phyloP scores from a whole-genome alignment of 2,888 invertebrate genomes.

The Thera britannica region DNA sequence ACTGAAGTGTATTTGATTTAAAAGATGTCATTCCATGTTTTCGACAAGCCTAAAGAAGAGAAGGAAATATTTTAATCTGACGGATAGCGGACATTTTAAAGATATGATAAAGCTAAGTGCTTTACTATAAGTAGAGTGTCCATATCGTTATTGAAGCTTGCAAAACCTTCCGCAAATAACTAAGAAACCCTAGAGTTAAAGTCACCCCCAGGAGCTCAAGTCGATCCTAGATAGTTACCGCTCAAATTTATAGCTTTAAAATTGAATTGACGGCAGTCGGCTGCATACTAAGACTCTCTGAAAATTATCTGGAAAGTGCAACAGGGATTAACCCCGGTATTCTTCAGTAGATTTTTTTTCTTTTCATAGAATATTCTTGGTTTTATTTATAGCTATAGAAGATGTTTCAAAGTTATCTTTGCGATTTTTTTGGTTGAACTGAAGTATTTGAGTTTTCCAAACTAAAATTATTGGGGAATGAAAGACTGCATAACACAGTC shows the following conservation, averaged over 20 bases:
- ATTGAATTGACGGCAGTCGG: slow-evolving; percentile 66
- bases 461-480: too few relatives aligned
- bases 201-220: slow-evolving; percentile 16
- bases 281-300: slow-evolving; percentile 53
- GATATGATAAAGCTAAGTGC: background rate
- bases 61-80: too few relatives aligned
- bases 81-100: background rate
- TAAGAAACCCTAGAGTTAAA: slow-evolving; percentile 19
- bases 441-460: too few relatives aligned
- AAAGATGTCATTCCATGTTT: too few relatives aligned
- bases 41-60: too few relatives aligned
- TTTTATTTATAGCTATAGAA: too few relatives aligned
- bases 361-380: too few relatives aligned
- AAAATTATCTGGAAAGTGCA: slow-evolving; percentile 71
- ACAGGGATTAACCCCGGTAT: slow-evolving; percentile 60
- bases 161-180: slow-evolving; percentile 42
- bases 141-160: slow-evolving; percentile 42
- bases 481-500: too few relatives aligned
- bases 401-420: too few relatives aligned
- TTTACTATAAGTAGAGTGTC: background rate
- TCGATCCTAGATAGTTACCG: slow-evolving; percentile 47
- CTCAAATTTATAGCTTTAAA: slow-evolving; percentile 65
- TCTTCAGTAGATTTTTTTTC: background rate
- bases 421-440: too few relatives aligned
- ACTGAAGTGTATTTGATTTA: too few relatives aligned